A percentile compares a stretch with the other conserved stretches of the same genome.
phyloP scores from a whole-genome alignment of 2,888 invertebrate genomes.

The Pristionchus entomophagus region DNA sequence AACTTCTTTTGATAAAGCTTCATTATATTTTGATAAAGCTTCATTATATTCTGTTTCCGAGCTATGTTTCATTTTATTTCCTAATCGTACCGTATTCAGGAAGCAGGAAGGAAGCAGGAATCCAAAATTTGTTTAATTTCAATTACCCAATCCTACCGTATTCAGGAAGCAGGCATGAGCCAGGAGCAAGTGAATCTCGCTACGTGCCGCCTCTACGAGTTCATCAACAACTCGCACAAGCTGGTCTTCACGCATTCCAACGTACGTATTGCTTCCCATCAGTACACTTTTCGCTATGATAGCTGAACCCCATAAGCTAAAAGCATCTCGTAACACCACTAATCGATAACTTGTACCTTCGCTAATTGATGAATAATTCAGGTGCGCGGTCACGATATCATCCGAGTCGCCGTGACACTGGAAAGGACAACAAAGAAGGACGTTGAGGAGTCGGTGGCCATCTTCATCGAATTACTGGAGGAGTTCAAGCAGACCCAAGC shows the following conservation, averaged over 20 bases:
- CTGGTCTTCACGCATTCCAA: slow-evolving; percentile 54
- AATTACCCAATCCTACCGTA: neutral
- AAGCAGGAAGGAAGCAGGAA: no score
- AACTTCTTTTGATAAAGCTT: no score
- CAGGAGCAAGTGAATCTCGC: slow-evolving; percentile 48
- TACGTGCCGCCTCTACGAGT: slow-evolving; percentile 51
- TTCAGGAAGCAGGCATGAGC: slow-evolving; percentile 47
- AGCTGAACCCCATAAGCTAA: neutral
- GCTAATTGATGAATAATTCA: neutral
- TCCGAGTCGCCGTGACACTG: slow-evolving; percentile 45
- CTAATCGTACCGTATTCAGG: no score
- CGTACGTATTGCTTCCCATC: neutral
- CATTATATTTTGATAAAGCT: no score
- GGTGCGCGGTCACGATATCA: slow-evolving; percentile 48
- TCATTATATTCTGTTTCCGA: no score
- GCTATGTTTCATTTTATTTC: no score
- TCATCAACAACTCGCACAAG: slow-evolving; percentile 54
- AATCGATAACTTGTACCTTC: no score
- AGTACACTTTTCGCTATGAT: no score
- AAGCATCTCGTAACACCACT: neutral
- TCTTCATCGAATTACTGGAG: slow-evolving; percentile 36
- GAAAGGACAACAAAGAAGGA: slow-evolving; percentile 46
- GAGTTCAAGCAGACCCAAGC: slow-evolving; percentile 12
- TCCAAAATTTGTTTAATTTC: no score
- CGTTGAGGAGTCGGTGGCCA: slow-evolving; percentile 47